Conservation (phyloP, 2,797 vertebrate species). For the Octomys mimax region DNA sequence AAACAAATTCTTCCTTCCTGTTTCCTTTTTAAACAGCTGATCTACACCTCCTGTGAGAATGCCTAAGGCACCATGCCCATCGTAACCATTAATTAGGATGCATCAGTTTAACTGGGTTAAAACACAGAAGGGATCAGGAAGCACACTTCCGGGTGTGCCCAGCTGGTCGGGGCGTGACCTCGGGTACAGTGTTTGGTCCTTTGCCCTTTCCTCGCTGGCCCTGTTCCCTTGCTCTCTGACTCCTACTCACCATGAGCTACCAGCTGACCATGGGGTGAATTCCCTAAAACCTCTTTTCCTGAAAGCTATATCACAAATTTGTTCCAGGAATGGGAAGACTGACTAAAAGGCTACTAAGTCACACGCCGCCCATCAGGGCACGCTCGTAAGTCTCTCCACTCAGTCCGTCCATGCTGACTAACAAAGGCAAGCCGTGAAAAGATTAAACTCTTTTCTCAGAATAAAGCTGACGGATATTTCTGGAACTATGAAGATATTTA, state of each 20-base stretch:
- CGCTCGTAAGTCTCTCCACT: not conserved
- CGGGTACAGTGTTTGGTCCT: not conserved
- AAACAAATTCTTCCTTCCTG: not conserved
- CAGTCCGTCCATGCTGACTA: not conserved
- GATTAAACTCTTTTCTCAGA: constrained; percentile 3
- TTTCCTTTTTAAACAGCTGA: not conserved
- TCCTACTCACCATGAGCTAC: not conserved
- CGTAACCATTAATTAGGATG: not conserved
- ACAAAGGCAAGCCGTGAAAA: constrained; percentile 48
- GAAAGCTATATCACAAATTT: not conserved
- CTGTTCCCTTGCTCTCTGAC: not conserved
- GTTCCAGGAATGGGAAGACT: not conserved
- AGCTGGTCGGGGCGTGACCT: not conserved
- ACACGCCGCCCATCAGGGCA: not conserved
- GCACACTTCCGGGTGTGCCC: not conserved
- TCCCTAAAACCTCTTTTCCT: not conserved
- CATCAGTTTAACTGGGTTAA: not conserved
- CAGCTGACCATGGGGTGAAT: not conserved
- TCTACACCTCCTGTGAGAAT: not conserved
- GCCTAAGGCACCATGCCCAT: too few relatives aligned
- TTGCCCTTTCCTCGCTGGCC: not conserved
- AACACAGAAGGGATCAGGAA: not conserved
- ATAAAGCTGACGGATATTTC: constrained; percentile 6
- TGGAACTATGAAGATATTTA: constrained; percentile 35
- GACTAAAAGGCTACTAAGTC: not conserved